Conservation (phyloP, 30 jellyfish, hydroid and myxozoan species). For the Aurelia sp. region DNA sequence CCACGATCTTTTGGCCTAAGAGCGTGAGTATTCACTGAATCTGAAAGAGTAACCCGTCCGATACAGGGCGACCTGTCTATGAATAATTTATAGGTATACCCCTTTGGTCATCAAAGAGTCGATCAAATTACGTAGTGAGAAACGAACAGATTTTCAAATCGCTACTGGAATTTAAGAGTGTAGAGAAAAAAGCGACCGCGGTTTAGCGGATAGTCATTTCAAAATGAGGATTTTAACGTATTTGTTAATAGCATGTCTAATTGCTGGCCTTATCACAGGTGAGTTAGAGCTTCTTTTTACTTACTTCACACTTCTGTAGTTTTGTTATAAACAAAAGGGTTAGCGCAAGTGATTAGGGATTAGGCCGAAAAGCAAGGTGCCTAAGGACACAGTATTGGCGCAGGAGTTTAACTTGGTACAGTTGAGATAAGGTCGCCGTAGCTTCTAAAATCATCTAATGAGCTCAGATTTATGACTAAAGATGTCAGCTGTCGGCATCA, state of each 20-base stretch:
- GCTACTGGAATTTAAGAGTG: background rate
- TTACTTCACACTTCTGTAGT: too few relatives aligned
- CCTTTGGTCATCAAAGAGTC: background rate
- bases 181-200: background rate
- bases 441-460: too few relatives aligned
- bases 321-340: too few relatives aligned
- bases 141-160: background rate
- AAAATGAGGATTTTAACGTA: constrained; percentile 44
- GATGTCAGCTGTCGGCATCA: too few relatives aligned
- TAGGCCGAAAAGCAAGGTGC: too few relatives aligned
- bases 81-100: background rate
- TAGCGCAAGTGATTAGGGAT: too few relatives aligned
- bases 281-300: background rate
- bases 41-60: constrained; percentile 43
- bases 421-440: too few relatives aligned
- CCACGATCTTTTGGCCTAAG: constrained; percentile 21
- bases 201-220: constrained; percentile 4
- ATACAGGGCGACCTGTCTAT: constrained; percentile 34
- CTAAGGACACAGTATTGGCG: too few relatives aligned
- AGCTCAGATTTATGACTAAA: too few relatives aligned
- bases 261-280: constrained; percentile 68
- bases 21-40: constrained; percentile 30
- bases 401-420: too few relatives aligned
- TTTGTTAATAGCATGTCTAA: constrained; percentile 61
- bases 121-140: background rate